Evolutionary conservation across 2,113 vertebrate genomes (phyloP), one percentile per base, ranked within the genome.

Genomic region (Polypterus senegalus): DNA sequence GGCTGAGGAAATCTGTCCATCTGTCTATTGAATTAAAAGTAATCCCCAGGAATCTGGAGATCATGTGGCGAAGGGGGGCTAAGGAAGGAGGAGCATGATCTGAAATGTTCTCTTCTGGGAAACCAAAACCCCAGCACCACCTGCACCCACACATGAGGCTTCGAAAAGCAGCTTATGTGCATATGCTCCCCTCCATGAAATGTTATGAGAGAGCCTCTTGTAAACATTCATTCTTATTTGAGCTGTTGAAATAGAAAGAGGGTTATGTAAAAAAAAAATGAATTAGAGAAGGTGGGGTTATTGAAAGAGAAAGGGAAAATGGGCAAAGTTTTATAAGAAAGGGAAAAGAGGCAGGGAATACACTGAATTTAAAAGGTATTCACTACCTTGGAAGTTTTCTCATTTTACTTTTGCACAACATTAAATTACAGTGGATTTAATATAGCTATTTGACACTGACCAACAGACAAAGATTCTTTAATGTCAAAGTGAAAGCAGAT

Each of bases 21-120:
- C 73, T 83, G 81, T 81, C 76, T 73, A 67, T 72, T 73, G 76
- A 79, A 78, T 83, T 81, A 74, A 61, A 54, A 59, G 58, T 79
- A 77, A 83, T 80, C 79, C 79, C 71, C 51, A 73, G 74, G 76
- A 84, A 83, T 81, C 75, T 77, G 80, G 72, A 77, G 75, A 81
- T 81, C 69, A 58, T 46, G 49, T 46, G 43, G 57, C 43, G 48
- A 51, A 47, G 60, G 43, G 74, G 62, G 51, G 66, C 45, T 48
- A 57, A 27, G 5, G 11, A 58, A 48, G 46, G 58, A 53, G 49
- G 60, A 54, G 46, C 47, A 54, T 46, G 63, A 60, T 55, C 9
- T 52, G 60, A 55, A 58, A 66, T 67, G 76, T 75, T 80, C 71
- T 70, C 67, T 69, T 60, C 65, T 59, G 64, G 75, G 81, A 78